phyloP scores from a whole-genome alignment of 1,140 invertebrate genomes.

The Eciton burchellii region DNA sequence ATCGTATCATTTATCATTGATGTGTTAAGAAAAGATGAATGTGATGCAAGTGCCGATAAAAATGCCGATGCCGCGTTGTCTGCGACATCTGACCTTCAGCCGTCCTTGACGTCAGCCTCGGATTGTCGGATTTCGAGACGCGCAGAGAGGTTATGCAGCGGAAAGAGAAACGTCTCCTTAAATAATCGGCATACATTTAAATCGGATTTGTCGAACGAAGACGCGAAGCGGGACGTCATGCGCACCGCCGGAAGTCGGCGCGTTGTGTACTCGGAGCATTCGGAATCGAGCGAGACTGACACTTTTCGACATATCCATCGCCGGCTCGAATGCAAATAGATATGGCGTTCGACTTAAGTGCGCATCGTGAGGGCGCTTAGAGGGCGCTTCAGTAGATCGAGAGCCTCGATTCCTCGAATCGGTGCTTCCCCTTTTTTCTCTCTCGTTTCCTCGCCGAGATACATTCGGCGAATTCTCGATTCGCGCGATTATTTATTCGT shows the following conservation, averaged over 20 bases:
- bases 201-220: conserved; percentile 23
- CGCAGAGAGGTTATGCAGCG: too few relatives aligned
- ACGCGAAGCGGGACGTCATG: conserved; percentile 35
- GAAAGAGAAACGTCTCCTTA: background rate
- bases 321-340: conserved; percentile 56
- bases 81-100: too few relatives aligned
- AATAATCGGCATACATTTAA: conserved; percentile 26
- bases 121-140: too few relatives aligned
- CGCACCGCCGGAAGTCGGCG: background rate
- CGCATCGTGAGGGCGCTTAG: conserved; percentile 34
- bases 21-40: too few relatives aligned
- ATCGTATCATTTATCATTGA: too few relatives aligned
- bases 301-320: conserved; percentile 53
- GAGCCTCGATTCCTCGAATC: conserved; percentile 44
- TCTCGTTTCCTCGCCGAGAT: too few relatives aligned
- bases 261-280: conserved; percentile 12
- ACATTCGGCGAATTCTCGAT: too few relatives aligned
- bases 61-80: too few relatives aligned
- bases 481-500: too few relatives aligned
- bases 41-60: too few relatives aligned
- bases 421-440: background rate
- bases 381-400: conserved; percentile 31
- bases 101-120: too few relatives aligned
- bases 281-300: conserved; percentile 34
- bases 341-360: conserved; percentile 38